Conservation (phyloP, 2,888 invertebrate species). For the Drosophila dives region DNA sequence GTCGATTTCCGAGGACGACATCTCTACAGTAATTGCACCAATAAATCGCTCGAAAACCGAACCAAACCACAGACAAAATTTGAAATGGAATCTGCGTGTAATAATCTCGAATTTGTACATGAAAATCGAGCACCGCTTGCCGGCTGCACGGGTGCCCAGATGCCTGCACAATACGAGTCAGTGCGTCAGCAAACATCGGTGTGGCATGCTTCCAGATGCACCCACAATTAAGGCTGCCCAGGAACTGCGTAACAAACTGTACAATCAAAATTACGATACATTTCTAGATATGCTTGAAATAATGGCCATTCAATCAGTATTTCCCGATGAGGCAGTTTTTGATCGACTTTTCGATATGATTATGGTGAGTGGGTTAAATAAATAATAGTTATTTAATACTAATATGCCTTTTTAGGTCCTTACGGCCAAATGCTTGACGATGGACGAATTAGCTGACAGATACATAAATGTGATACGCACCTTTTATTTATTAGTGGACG, state of each 20-base stretch:
- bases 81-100: slow-evolving; percentile 70
- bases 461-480: slow-evolving; percentile 70
- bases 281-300: slow-evolving; percentile 76
- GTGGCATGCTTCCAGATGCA: slow-evolving; percentile 71
- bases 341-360: slow-evolving; percentile 80
- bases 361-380: slow-evolving; percentile 63
- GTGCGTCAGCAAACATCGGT: slow-evolving; percentile 80
- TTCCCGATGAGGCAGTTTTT: slow-evolving; percentile 80
- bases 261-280: slow-evolving; percentile 76
- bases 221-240: slow-evolving; percentile 65
- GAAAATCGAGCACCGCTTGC: slow-evolving; percentile 75
- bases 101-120: slow-evolving; percentile 81
- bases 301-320: slow-evolving; percentile 80
- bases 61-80: slow-evolving; percentile 30
- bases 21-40: slow-evolving; percentile 16
- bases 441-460: slow-evolving; percentile 40
- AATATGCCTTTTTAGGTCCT: slow-evolving; percentile 43
- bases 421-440: slow-evolving; percentile 44
- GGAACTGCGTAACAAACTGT: slow-evolving; percentile 66
- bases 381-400: background rate
- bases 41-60: background rate
- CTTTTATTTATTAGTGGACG: slow-evolving; percentile 75
- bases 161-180: slow-evolving; percentile 78
- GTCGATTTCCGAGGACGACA: slow-evolving; percentile 7
- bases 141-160: slow-evolving; percentile 72